Evolutionary conservation across 2,113 vertebrate species (phyloP).

Genomic region (Dendrocopos noguchii): DNA sequence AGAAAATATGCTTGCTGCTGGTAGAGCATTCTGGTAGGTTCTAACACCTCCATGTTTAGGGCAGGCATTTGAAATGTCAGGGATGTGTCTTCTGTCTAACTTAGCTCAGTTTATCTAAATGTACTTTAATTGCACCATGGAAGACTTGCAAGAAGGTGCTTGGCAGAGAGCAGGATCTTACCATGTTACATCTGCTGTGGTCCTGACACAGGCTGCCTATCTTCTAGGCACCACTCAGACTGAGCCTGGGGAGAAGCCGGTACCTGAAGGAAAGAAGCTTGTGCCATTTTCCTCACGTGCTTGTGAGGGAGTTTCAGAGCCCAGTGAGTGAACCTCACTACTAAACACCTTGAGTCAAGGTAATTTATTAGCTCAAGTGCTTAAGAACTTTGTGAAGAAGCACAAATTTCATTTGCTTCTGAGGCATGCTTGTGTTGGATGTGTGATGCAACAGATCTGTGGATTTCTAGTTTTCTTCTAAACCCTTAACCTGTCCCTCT

Average conservation of each 20-base stretch:
- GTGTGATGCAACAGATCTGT: neutral
- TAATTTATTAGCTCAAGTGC: neutral
- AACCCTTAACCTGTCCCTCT: neutral
- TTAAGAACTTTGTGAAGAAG: neutral
- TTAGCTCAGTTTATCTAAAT: neutral
- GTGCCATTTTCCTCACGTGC: accelerated
- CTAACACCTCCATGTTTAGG: neutral
- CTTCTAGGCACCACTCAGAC: neutral
- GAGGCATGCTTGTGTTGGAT: accelerated
- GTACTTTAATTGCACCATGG: neutral
- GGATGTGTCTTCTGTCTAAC: neutral
- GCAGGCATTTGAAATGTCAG: neutral
- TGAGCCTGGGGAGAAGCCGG: neutral
- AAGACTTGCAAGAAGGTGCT: neutral
- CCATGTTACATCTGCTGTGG: neutral
- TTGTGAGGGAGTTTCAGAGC: neutral
- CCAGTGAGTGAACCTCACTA: accelerated
- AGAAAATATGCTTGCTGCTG: neutral
- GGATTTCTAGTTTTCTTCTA: neutral
- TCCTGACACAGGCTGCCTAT: neutral
- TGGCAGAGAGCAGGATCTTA: neutral
- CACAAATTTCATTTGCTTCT: neutral
- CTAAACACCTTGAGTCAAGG: accelerated
- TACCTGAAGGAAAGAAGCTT: neutral
- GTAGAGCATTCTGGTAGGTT: neutral